Conservation (phyloP, 2,888 invertebrate genomes). For the Hybos culiciformis region DNA sequence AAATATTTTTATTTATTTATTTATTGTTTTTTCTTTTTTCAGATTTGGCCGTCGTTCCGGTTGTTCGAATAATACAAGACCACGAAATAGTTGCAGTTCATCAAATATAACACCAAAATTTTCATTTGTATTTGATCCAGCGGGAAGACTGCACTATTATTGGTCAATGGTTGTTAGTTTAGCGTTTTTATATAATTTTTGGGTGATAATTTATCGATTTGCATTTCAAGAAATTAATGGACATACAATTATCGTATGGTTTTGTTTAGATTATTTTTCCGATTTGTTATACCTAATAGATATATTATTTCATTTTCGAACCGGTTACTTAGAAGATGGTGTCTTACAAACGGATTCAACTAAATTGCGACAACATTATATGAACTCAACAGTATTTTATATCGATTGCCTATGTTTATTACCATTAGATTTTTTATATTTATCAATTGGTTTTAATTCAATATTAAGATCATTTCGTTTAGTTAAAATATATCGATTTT, state of each 20-base stretch:
- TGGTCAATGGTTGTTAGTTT: slow-evolving; percentile 95
- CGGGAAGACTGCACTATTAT: slow-evolving; percentile 89
- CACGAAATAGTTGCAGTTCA: slow-evolving; percentile 19
- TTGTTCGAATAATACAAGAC: slow-evolving; percentile 16
- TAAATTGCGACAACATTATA: slow-evolving; percentile 89
- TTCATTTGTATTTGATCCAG: slow-evolving; percentile 97
- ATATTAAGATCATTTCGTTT: slow-evolving; percentile 89
- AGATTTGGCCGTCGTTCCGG: slow-evolving; percentile 19
- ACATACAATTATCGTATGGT: slow-evolving; percentile 88
- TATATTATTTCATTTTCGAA: slow-evolving; percentile 94
- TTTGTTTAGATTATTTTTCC: slow-evolving; percentile 91
- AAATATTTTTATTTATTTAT: too few species aligned
- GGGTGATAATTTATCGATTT: slow-evolving; percentile 97
- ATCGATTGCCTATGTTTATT: slow-evolving; percentile 96
- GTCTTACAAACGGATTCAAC: slow-evolving; percentile 91
- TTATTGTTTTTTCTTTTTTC: slow-evolving; percentile 8
- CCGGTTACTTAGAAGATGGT: slow-evolving; percentile 94
- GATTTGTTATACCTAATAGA: slow-evolving; percentile 93
- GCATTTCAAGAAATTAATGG: slow-evolving; percentile 95
- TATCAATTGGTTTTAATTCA: slow-evolving; percentile 94
- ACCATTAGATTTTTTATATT: slow-evolving; percentile 94
- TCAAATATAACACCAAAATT: slow-evolving; percentile 44
- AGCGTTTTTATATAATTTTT: slow-evolving; percentile 92
- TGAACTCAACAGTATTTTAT: slow-evolving; percentile 96
- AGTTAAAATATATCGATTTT: slow-evolving; percentile 95